Evolutionary conservation across 2,797 vertebrate genomes (phyloP), one percentile per base, ranked within the genome.

Genomic region (Gallinago nigripennis): DNA sequence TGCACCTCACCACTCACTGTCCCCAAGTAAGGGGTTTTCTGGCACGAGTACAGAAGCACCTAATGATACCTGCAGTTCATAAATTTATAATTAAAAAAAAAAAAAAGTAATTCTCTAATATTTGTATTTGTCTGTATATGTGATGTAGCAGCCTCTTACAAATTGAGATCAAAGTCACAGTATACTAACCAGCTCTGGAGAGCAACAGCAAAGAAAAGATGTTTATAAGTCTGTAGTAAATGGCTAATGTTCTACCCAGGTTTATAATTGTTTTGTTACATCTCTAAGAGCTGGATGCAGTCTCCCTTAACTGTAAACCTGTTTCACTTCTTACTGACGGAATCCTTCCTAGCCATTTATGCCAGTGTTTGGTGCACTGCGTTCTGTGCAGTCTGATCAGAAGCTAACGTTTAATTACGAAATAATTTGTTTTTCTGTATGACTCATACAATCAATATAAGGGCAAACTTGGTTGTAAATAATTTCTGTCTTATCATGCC

Each of bases 381-480:
- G 0, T 57, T 37, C 31, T 63, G 24, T 31, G 37, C 41, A 71
- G 71, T 63, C 72, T 1, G 4, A 58, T 2, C 71, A 91, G 54
- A 46, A 73, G 64, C 48, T 33, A 37, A 66, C 12, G 1, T 82
- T 90, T 76, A 93, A 94, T 93, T 84, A 91, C 23, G 66, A 92
- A 92, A 37, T 84, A 72, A 91, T 92, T 66, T 31, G 46, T 0
- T 83, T 95, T 94, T 82, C 86, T 94, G 54, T 20, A 8, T 94
- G 90, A 95, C 60, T 96, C 94, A 95, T 16, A 27, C 77, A 77
- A 60, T 50, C 78, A 93, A 92, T 90, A 80, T 46, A 92, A 90
- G 76, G 80, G 90, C 35, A 90, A 90, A 95, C 17, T 28, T 46
- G 24, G n/a, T 30, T 70, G 73, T 70, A 91, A 93, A 92, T 82